Base-by-base conservation (phyloP, 2,888 invertebrate species). In the Ganaspis brasiliensis region DNA sequence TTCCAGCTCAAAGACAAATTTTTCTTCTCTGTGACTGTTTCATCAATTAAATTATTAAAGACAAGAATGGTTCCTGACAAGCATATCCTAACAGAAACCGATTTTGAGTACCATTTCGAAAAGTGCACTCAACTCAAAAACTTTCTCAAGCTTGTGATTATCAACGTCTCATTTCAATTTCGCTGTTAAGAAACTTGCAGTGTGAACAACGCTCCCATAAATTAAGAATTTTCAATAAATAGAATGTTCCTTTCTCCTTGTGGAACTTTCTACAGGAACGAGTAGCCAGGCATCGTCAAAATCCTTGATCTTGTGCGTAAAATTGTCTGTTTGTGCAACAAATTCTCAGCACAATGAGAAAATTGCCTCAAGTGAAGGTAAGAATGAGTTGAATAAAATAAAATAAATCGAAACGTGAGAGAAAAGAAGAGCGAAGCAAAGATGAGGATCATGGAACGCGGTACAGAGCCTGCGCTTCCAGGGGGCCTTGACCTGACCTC, bases 401-500 rank as follows among this genome's bases (percentile, higher is more conserved):
- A 49, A 71, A 56, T 59, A 21, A 59, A 12, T 6, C 14, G 14
- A 67, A 40, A n/a, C n/a, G 16, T 67, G 67, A 67, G 67, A 67
- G 16, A 61, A 37, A 72, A 59, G 72, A 78, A 73, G 71, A 77
- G 71, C 24, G 74, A 79, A 74, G 73, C 75, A 77, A 78, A 71
- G 77, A 67, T 71, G 56, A 74, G 45, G 67, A 72, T 61, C 73
- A 37, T 81, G 52, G 72, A 74, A 72, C 49, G 70, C 77, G 73
- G 73, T 61, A 76, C 78, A 82, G 83, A 84, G 85, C 82, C 82
- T 86, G 86, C 80, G 84, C 83, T 81, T 75, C 82, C 78, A 83
- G 88, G 88, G 91, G 90, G 91, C 91, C 91, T 91, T 91, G 91
- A 91, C 91, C 91, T 91, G 91, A 88, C 91, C 91, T 91, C 91